These are phyloP conservation scores for Arctocebus calabarensis DNA, from an alignment of 2,797 vertebrate genomes.

Conservation along the genomic window DNA sequence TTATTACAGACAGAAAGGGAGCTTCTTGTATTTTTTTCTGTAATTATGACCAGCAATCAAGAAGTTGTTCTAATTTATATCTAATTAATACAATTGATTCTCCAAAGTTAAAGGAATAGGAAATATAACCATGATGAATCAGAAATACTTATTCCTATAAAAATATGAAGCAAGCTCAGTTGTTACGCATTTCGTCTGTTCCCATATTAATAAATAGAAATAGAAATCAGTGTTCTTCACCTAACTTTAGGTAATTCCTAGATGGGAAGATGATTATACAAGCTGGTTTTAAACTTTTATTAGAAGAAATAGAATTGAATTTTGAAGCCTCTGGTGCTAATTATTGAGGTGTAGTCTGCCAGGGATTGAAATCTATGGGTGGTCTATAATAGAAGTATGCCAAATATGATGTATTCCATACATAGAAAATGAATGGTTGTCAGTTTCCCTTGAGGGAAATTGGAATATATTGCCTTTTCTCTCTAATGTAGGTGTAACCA, in stretches of 20 bases:
- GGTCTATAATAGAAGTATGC: constrained; percentile 40
- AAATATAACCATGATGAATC: constrained; percentile 53
- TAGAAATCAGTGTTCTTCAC: constrained; percentile 20
- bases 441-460: constrained; percentile 64
- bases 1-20: constrained; percentile 67
- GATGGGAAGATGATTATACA: background rate
- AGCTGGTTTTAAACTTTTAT: constrained; percentile 58
- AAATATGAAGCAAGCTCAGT: constrained; percentile 50
- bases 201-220: constrained; percentile 31
- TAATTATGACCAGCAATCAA: constrained; percentile 69
- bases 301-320: constrained; percentile 69
- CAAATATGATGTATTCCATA: constrained; percentile 42
- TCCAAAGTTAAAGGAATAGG: constrained; percentile 69
- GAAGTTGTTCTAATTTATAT: constrained; percentile 78
- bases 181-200: constrained; percentile 56
- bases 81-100: constrained; percentile 73
- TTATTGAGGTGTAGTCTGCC: constrained; percentile 55
- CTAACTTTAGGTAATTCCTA: constrained; percentile 59
- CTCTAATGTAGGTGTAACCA: constrained; percentile 46
- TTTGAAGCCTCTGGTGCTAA: constrained; percentile 64
- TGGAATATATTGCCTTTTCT: constrained; percentile 62
- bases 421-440: constrained; percentile 65
- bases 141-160: constrained; percentile 64
- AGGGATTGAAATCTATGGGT: constrained; percentile 52
- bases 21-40: background rate